phyloP scores from a whole-genome alignment of 2,113 vertebrate genomes.

The Circaetus gallicus region DNA sequence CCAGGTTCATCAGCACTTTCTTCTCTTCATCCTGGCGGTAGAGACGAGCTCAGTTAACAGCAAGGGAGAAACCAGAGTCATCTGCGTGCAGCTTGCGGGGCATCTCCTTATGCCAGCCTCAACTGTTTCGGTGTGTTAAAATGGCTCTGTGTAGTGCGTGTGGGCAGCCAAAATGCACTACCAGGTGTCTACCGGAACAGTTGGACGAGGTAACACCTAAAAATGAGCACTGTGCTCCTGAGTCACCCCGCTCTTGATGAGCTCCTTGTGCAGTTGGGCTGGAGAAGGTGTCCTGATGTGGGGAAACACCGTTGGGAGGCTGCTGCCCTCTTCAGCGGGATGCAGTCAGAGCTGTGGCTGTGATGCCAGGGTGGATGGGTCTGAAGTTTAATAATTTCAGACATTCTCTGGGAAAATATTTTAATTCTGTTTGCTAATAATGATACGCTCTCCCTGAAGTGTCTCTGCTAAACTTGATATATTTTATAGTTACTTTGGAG shows the following conservation, averaged over 20 bases:
- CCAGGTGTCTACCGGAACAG: fast-evolving
- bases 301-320: background rate
- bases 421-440: background rate
- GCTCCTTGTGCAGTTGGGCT: background rate
- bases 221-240: background rate
- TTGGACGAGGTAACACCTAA: fast-evolving
- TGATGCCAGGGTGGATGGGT: too few relatives aligned
- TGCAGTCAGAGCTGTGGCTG: background rate
- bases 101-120: background rate
- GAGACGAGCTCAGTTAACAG: background rate
- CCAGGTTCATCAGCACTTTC: background rate
- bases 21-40: background rate
- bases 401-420: background rate
- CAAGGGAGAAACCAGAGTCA: background rate
- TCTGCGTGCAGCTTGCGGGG: background rate
- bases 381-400: background rate
- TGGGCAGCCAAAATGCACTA: background rate
- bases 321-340: background rate
- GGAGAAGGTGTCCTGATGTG: background rate
- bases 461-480: background rate
- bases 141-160: fast-evolving
- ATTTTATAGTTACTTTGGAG: background rate
- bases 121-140: background rate
- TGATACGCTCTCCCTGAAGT: background rate
- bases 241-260: background rate